Conservation (phyloP, 2,113 vertebrate genomes). For the Platichthys flesus region DNA sequence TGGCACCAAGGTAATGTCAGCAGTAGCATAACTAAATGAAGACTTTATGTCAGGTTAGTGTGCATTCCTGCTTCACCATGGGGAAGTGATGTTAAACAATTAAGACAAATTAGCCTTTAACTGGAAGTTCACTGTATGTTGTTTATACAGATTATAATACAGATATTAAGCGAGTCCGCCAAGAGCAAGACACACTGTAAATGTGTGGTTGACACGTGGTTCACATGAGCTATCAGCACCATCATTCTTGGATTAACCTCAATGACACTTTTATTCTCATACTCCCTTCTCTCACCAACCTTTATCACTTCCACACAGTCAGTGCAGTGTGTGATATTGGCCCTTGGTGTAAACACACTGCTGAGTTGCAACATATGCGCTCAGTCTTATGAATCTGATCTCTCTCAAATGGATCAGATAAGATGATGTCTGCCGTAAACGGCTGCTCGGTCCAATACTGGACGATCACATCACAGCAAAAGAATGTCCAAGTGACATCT, state of each 20-base stretch:
- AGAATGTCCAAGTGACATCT: background rate
- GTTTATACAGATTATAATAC: no score
- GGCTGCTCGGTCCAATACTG: background rate
- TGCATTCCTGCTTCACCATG: background rate
- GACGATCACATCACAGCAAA: background rate
- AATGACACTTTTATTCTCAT: slow-evolving; percentile 11
- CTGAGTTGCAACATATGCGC: slow-evolving; percentile 6
- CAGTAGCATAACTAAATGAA: background rate
- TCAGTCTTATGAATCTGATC: slow-evolving; percentile 12
- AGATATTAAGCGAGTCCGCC: no score
- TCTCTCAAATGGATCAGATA: slow-evolving; percentile 13
- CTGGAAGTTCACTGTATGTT: no score
- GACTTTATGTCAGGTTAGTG: background rate
- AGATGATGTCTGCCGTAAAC: background rate
- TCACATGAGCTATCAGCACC: background rate
- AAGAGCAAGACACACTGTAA: no score
- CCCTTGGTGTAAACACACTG: slow-evolving; percentile 4
- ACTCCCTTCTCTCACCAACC: background rate
- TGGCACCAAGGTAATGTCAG: no score
- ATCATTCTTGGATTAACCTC: background rate
- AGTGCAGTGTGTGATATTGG: background rate
- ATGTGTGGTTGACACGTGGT: background rate
- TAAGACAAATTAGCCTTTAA: background rate
- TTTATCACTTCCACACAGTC: slow-evolving; percentile 3
- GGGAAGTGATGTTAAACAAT: background rate